These are phyloP conservation scores for Oikopleura albicans DNA, from an alignment of 23 tunicate species.

Conservation along the genomic window DNA sequence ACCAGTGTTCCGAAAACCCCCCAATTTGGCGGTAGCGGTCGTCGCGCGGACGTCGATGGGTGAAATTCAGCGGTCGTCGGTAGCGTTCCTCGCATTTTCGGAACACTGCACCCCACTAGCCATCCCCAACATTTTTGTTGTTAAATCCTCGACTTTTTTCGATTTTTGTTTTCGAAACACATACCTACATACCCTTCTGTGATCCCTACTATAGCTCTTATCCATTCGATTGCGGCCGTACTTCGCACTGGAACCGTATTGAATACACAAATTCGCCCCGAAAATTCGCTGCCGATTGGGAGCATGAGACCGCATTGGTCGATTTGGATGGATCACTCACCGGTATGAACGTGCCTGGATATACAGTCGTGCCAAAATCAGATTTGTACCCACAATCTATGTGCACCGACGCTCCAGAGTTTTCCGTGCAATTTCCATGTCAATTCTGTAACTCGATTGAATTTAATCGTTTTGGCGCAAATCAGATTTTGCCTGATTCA, in stretches of 20 bases:
- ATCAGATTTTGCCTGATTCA: neutral
- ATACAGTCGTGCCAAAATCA: neutral
- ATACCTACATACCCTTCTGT: no score
- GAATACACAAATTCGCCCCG: neutral
- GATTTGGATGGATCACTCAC: slow-evolving; percentile 49
- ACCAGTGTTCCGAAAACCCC: no score
- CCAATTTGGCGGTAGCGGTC: no score
- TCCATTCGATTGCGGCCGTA: neutral
- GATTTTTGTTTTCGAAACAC: no score
- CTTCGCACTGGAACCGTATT: neutral
- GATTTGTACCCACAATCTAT: neutral
- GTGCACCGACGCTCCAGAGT: neutral
- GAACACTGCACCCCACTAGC: no score
- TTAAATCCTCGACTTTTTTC: no score
- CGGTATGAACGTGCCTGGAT: neutral
- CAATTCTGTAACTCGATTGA: neutral
- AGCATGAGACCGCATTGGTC: slow-evolving; percentile 37
- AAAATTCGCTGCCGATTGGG: slow-evolving; percentile 25
- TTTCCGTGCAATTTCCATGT: neutral
- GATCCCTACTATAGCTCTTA: no score
- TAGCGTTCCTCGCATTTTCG: no score
- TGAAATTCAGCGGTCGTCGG: no score
- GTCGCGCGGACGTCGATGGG: no score
- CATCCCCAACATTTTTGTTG: no score
- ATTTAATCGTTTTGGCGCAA: neutral